These are phyloP conservation scores for Mola mola DNA, from an alignment of 2,113 vertebrate species.

Conservation along the genomic window DNA sequence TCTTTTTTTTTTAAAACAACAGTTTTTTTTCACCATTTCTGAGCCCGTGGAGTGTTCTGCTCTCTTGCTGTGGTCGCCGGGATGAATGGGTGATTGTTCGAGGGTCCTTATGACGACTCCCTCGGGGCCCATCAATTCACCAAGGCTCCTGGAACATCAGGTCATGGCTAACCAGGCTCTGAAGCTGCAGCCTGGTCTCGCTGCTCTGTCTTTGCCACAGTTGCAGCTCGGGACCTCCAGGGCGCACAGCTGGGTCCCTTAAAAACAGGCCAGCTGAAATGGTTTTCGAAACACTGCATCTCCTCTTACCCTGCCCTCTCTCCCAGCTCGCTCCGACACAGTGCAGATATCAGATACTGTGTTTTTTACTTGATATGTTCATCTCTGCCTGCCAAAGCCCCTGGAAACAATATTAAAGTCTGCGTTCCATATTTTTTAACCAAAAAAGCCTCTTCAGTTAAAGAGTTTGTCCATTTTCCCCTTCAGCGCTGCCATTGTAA, in stretches of 20 bases:
- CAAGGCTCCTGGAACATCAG: conserved; percentile 75
- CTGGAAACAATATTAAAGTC: conserved; percentile 76
- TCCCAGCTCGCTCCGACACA: conserved; percentile 42
- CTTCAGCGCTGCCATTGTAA: conserved; percentile 56
- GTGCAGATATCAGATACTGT: conserved; percentile 69
- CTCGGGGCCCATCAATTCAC: conserved; percentile 75
- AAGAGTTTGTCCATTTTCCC: conserved; percentile 67
- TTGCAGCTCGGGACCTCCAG: conserved; percentile 68
- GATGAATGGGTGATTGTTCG: conserved; percentile 78
- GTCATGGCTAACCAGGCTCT: conserved; percentile 65
- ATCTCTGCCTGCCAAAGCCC: conserved; percentile 72
- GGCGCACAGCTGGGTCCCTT: conserved; percentile 77
- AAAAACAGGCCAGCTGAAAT: conserved; percentile 70
- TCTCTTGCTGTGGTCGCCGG: conserved; percentile 45
- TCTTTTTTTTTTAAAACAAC: no score
- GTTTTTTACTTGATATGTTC: conserved; percentile 70
- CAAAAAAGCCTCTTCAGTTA: conserved; percentile 57
- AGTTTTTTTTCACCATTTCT: no score
- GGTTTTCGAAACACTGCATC: conserved; percentile 74
- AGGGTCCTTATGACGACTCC: conserved; percentile 64
- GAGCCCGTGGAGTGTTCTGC: neutral
- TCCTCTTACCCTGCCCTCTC: conserved; percentile 66
- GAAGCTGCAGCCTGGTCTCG: conserved; percentile 53
- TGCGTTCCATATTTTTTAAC: conserved; percentile 61
- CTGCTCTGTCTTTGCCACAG: conserved; percentile 60